These are phyloP conservation scores for Schizaphis graminum DNA, from an alignment of 2,888 invertebrate species.

Conservation along the genomic window DNA sequence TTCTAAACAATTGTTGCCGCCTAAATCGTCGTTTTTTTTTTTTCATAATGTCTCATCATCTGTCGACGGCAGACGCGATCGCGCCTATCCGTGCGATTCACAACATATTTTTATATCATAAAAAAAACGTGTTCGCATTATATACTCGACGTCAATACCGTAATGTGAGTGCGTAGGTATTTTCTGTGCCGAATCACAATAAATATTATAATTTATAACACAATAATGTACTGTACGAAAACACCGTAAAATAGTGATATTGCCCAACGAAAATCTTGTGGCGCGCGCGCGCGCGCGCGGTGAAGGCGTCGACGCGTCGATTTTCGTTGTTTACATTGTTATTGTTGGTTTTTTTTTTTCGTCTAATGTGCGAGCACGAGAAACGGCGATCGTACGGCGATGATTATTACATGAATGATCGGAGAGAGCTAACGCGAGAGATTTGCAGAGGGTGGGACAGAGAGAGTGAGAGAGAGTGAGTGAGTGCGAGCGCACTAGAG, in stretches of 20 bases:
- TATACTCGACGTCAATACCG: neutral
- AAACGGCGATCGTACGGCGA: constrained; percentile 40
- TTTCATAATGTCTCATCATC: neutral
- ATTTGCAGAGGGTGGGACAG: neutral
- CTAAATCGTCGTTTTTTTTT: neutral
- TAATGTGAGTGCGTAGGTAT: neutral
- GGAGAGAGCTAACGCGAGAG: neutral
- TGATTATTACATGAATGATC: constrained; percentile 44
- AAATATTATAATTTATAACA: neutral
- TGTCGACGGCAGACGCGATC: neutral
- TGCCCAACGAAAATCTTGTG: neutral
- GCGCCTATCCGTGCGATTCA: too few relatives aligned
- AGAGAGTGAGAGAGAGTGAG: neutral
- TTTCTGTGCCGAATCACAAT: neutral
- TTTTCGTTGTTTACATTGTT: constrained; percentile 58
- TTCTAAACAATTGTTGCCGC: neutral
- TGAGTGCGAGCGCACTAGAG: neutral
- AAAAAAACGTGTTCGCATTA: neutral
- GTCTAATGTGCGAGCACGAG: constrained; percentile 7
- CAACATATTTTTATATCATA: neutral
- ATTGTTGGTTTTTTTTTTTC: neutral
- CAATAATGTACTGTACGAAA: neutral
- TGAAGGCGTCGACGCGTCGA: constrained; percentile 41
- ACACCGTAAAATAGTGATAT: neutral
- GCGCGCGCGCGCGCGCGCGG: neutral